Evolutionary conservation across 2,113 vertebrate genomes (phyloP).

Genomic region (Ptilorrhoa leucosticta): DNA sequence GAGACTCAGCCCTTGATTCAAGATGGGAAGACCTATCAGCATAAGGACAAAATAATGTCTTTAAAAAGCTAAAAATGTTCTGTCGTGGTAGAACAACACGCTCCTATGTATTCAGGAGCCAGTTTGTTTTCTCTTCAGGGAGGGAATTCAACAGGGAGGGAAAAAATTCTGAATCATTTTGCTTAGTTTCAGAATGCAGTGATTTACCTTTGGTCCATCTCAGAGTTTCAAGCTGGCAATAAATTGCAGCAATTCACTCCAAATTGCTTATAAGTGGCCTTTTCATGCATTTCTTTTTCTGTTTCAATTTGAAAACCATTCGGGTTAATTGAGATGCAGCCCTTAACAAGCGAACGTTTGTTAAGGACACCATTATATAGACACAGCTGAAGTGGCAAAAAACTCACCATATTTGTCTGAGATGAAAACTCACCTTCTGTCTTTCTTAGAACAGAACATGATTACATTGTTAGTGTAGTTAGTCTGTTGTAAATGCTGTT

Average conservation of each 20-base stretch:
- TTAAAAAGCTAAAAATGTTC: neutral
- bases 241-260: conserved; percentile 11
- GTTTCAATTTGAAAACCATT: conserved; percentile 3
- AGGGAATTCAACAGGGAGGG: neutral
- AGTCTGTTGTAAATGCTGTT: neutral
- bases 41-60: neutral
- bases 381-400: neutral
- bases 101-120: neutral
- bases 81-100: neutral
- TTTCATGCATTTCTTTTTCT: neutral
- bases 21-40: neutral
- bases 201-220: conserved; percentile 1
- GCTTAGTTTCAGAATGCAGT: neutral
- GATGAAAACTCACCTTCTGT: neutral
- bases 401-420: neutral
- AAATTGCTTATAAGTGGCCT: neutral
- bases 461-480: neutral
- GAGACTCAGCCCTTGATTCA: neutral
- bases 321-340: neutral
- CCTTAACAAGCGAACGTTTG: neutral
- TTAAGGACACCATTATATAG: neutral
- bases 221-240: neutral
- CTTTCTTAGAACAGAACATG: neutral
- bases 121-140: neutral
- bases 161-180: neutral